Evolutionary conservation across 2,113 vertebrate genomes (phyloP), one percentile per base, ranked within the genome.

Genomic region (Myotis lucifugus): DNA sequence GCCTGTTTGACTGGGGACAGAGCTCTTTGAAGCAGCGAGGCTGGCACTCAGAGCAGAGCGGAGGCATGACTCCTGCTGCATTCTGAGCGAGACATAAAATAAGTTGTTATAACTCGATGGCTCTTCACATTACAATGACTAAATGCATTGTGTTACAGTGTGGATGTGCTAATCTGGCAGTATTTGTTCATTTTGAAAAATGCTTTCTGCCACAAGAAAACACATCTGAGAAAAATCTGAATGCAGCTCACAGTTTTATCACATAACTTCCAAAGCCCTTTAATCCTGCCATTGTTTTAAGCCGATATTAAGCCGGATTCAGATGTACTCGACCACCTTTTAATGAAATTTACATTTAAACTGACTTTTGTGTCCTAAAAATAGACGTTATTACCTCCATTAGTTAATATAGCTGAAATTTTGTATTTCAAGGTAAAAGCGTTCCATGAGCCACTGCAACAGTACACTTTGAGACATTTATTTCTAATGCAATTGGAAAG

Each of bases 281-380:
- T 29, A 50, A 79, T 69, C 50, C 74, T 74, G 19, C 14, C 77
- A 48, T 92, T 95, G 74, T 89, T 79, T 21, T 78, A 76, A 96
- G 46, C 8, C 64, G 79, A 67, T 29, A 85, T 66, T 23, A 61
- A 17, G 6, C 21, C 17, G 13, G 73, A 54, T 0, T 6, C 64
- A 91, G 84, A 32, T 29, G 18, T 67, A 54, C 3, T 15, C 83
- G 0, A 61, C 8, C 2, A 59, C 6, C 88, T 93, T 96, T 93
- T 90, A n/a, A 87, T 93, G 74, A 70, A 29, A 46, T 8, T 89
- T 87, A 90, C 21, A 97, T 12, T 85, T 89, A n/a, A 72, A 93
- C 74, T 96, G 37, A 78, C 84, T 66, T 85, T 42, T 50, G 52
- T 74, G 32, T 1, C 54, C 50, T 67, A 67, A 86, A 46, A 78